Evolutionary conservation across 2,888 invertebrate species (phyloP).

Genomic region (Osmoderma eremita): DNA sequence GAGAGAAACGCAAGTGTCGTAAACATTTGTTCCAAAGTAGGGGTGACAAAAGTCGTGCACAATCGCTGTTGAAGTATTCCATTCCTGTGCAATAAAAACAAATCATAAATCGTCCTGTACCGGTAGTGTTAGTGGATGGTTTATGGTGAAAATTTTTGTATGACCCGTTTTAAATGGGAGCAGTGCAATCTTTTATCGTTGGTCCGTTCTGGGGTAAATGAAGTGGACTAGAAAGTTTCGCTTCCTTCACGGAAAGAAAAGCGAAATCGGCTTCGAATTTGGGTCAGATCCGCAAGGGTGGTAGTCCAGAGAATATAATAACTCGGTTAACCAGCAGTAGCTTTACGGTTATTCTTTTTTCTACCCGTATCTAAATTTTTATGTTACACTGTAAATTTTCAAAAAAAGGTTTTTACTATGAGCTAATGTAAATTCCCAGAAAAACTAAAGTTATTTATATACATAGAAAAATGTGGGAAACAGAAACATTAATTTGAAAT

Average conservation of each 20-base stretch:
- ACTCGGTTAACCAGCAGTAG: constrained; percentile 32
- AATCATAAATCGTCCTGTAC: constrained; percentile 31
- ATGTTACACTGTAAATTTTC: neutral
- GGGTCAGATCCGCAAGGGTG: constrained; percentile 32
- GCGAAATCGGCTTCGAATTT: constrained; percentile 28
- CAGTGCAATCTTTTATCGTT: constrained; percentile 2
- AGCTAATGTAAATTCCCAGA: too few species aligned
- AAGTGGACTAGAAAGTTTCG: constrained; percentile 30
- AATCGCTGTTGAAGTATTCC: constrained; percentile 32
- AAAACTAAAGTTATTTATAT: too few species aligned
- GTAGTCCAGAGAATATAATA: constrained; percentile 27
- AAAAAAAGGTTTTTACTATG: too few species aligned
- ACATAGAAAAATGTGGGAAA: too few species aligned
- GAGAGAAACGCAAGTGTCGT: constrained; percentile 19
- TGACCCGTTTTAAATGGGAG: neutral
- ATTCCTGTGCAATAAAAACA: constrained; percentile 37
- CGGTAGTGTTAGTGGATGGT: constrained; percentile 9
- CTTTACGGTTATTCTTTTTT: constrained; percentile 7
- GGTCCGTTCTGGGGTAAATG: constrained; percentile 9
- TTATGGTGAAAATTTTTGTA: constrained; percentile 7
- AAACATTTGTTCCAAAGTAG: constrained; percentile 20
- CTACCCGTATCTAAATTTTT: neutral
- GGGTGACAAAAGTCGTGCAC: constrained; percentile 23
- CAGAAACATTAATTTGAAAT: too few species aligned
- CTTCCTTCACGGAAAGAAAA: constrained; percentile 31